These are phyloP conservation scores for Esox niger DNA, from an alignment of 2,113 vertebrate species.

Conservation along the genomic window DNA sequence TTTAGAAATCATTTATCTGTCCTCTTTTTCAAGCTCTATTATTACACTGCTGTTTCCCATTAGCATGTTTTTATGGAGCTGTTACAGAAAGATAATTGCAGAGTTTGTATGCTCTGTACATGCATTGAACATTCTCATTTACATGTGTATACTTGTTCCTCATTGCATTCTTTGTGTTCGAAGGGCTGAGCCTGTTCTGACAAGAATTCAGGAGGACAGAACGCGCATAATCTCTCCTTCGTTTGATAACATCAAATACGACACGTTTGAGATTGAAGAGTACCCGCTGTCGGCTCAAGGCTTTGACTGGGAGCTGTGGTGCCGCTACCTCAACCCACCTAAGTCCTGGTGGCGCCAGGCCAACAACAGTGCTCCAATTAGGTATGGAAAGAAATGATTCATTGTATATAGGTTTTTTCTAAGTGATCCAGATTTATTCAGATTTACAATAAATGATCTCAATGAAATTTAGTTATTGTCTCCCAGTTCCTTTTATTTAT, in stretches of 20 bases:
- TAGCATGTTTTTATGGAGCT: too few relatives aligned
- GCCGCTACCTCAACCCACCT: constrained; percentile 94
- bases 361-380: constrained; percentile 92
- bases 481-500: constrained; percentile 1
- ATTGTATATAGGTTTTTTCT: background rate
- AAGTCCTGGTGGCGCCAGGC: constrained; percentile 94
- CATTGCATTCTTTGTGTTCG: constrained; percentile 22
- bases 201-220: constrained; percentile 92
- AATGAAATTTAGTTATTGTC: background rate
- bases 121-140: background rate
- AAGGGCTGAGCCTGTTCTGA: constrained; percentile 94
- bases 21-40: too few relatives aligned
- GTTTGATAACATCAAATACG: constrained; percentile 98
- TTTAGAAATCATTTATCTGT: too few relatives aligned
- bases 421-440: background rate
- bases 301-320: constrained; percentile 99
- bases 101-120: background rate
- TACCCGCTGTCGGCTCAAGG: constrained; percentile 94
- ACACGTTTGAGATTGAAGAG: constrained; percentile 96
- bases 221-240: constrained; percentile 93
- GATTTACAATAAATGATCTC: too few relatives aligned
- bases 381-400: constrained; percentile 67
- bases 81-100: too few relatives aligned
- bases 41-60: background rate
- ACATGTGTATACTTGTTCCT: background rate